These are phyloP conservation scores for Chrysolina oricalcia DNA, from an alignment of 2,888 invertebrate species.

Conservation along the genomic window DNA sequence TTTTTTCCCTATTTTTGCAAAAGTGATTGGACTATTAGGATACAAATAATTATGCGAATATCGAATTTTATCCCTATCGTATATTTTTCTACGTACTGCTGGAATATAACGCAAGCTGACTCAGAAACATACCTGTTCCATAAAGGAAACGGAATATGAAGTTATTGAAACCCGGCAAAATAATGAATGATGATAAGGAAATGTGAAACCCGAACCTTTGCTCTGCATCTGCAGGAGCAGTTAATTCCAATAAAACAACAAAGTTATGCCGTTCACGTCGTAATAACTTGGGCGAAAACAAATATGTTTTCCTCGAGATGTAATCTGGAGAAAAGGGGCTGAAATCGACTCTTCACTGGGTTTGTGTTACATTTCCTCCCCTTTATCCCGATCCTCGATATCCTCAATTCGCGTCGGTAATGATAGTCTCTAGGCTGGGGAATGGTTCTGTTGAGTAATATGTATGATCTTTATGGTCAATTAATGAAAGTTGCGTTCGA, in stretches of 20 bases:
- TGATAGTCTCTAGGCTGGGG: conserved; percentile 9
- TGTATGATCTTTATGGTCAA: too few species aligned
- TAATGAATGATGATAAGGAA: conserved; percentile 16
- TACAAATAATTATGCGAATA: too few species aligned
- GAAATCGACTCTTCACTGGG: conserved; percentile 39
- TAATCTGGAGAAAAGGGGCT: conserved; percentile 37
- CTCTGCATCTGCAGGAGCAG: neutral
- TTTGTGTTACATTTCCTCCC: conserved; percentile 41
- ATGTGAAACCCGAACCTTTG: conserved; percentile 4
- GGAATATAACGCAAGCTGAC: neutral
- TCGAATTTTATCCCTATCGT: too few species aligned
- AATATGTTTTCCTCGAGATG: conserved; percentile 43
- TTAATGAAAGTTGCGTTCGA: too few species aligned
- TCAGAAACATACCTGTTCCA: neutral
- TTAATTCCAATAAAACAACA: conserved; percentile 31
- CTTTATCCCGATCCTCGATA: conserved; percentile 29
- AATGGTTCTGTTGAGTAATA: neutral
- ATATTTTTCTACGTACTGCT: too few species aligned
- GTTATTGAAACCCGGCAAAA: conserved; percentile 11
- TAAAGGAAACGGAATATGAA: neutral
- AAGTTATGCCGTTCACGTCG: conserved; percentile 26
- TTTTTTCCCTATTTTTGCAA: too few species aligned
- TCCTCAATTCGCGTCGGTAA: conserved; percentile 26
- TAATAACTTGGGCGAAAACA: conserved; percentile 30
- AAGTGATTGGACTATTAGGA: too few species aligned